Base-by-base conservation (phyloP, 2,797 vertebrate genomes). In the Buphagus erythrorhynchus region DNA sequence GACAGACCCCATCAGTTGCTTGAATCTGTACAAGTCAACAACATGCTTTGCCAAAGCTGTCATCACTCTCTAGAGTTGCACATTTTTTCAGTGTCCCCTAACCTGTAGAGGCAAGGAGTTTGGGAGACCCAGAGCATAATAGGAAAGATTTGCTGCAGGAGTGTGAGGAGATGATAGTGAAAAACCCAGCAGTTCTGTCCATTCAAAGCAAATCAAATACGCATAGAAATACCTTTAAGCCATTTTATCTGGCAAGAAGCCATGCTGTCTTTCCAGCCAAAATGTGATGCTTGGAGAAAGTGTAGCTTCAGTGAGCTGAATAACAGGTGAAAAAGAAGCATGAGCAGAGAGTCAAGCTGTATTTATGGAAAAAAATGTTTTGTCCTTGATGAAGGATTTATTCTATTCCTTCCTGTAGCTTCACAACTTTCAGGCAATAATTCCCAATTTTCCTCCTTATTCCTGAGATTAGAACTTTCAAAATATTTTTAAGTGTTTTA, bases 31-130 rank as follows among this genome's bases (percentile, higher is more conserved):
- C 33, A 14, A 86, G 63, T 52, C 77, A 89, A 88, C 42, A 74
- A 58, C 38, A 58, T 31, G 73, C 26, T 92, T 83, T 88, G 75
- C 61, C 90, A 84, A 95, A 94, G 61, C 86, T 96, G 90, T 96
- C 93, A 96, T 88, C 93, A 43, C 77, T 61, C 71, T 95, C 92
- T 58, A 96, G 67, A 51, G 33, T 92, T 92, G 78, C 61, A 11
- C 79, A 92, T 86, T 82, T 94, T 95, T 95, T 95, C 92, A 94
- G n/a, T 84, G 80, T 96, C 89, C 90, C 40, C 74, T 92, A 88
- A 95, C 88, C 76, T 95, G 73, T 66, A 96, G 61, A 91, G 65
- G 59, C 76, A 92, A 90, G 61, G 57, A 95, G 61, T 66, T 28
- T 43, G 51, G 59, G 62, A 91, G 59, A 94, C 24, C 19, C 1